Evolutionary conservation across 53 echinoderm and acorn worm genomes (phyloP), one percentile per base, ranked within the genome.

Genomic region (Paelopatides confundens): DNA sequence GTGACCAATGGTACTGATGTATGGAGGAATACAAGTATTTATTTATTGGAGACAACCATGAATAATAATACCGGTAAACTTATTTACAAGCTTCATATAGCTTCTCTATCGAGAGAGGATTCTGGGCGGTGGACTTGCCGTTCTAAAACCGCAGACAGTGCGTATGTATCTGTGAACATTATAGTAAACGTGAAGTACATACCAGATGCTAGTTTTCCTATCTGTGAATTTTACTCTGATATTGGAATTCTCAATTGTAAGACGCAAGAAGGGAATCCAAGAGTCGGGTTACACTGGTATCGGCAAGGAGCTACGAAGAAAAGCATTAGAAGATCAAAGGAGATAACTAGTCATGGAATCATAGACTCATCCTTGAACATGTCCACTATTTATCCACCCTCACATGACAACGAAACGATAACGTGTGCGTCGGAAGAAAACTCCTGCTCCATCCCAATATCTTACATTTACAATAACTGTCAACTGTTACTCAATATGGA

Each of bases 201-300:
- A 79, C 79, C 79, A 30, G 79, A 79, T 53, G 29, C 30, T 17
- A 79, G 26, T 11, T 79, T 30, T 21, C 51, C 52, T 33, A 28
- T 52, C 15, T 79, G 79, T 33, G 13, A 53, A 31, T 14, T 79
- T 2, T 0, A 79, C 79, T 24, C 35, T 10, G 74, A 4, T 15
- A n/a, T 33, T 33, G 74, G 13, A 38, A 26, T 4, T n/a, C 18
- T 79, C 11, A 79, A 43, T 3, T 79, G 79, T 34, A 53, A 32
- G 33, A 52, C 79, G 11, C 79, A 79, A 48, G 79, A 54, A 24
- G 79, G 79, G 14, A 79, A 79, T 53, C 79, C 79, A 32, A 79
- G 79, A 53, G 35, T 79, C 1, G 33, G 33, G 30, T 14, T 79
- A 24, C 28, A 11, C 31, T 79, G 79, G 79, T 54, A 33, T 5